Conservation (phyloP, 2,113 vertebrate genomes). For the Pelusios castaneus region DNA sequence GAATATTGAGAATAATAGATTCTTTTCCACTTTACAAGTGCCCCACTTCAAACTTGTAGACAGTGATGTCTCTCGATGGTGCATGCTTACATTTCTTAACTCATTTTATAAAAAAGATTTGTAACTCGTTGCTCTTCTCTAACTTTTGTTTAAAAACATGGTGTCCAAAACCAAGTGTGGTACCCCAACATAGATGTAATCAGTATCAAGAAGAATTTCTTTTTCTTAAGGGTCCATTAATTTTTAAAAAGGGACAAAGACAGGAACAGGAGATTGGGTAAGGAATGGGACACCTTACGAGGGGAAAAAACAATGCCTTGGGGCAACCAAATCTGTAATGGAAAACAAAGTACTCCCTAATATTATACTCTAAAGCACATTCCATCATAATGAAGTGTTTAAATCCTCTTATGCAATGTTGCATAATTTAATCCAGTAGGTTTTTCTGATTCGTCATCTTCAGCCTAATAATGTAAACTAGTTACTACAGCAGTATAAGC, state of each 20-base stretch:
- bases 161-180: background rate
- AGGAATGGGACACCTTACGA: background rate
- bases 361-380: constrained; percentile 13
- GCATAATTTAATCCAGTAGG: background rate
- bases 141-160: background rate
- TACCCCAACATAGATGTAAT: background rate
- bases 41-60: background rate
- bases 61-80: background rate
- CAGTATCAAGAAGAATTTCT: background rate
- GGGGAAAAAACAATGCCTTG: background rate
- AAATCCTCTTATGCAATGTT: background rate
- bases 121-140: background rate
- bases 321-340: constrained; percentile 22
- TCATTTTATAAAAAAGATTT: background rate
- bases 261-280: background rate
- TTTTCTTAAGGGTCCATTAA: background rate
- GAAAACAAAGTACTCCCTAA: constrained; percentile 9
- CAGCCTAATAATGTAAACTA: constrained; percentile 37
- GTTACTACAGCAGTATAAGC: background rate
- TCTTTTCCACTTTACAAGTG: background rate
- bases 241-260: background rate
- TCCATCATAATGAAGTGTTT: background rate
- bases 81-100: background rate
- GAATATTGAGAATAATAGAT: background rate
- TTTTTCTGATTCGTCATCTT: constrained; percentile 23